phyloP scores from a whole-genome alignment of 2,797 vertebrate genomes.

The Poeciliopsis presidionis region DNA sequence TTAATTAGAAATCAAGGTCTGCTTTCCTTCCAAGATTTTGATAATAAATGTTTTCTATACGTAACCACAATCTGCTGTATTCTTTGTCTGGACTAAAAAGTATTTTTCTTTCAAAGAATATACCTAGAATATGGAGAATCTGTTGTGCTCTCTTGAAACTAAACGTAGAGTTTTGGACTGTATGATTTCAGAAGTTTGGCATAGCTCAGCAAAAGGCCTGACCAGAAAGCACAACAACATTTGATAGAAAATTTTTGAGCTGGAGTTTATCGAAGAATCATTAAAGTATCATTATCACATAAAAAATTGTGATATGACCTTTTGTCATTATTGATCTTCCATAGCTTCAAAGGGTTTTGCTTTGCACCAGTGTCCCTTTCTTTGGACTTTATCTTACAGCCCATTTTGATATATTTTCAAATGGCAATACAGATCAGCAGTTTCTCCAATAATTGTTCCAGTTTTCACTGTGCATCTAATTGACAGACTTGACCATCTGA shows the following conservation, averaged over 20 bases:
- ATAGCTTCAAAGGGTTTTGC: background rate
- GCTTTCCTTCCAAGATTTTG: background rate
- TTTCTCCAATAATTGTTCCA: background rate
- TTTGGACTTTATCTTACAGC: background rate
- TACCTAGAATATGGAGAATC: background rate
- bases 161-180: background rate
- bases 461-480: conserved; percentile 5
- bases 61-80: background rate
- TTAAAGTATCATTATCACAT: background rate
- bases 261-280: background rate
- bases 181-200: background rate
- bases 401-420: background rate
- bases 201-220: background rate
- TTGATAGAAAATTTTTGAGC: background rate
- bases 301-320: background rate
- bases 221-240: background rate
- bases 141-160: background rate
- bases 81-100: background rate
- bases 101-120: background rate
- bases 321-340: background rate
- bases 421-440: background rate
- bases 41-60: background rate
- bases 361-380: background rate
- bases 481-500: background rate
- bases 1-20: background rate